phyloP scores from a whole-genome alignment of 1,140 invertebrate species.

The Leptopilina clavipes region DNA sequence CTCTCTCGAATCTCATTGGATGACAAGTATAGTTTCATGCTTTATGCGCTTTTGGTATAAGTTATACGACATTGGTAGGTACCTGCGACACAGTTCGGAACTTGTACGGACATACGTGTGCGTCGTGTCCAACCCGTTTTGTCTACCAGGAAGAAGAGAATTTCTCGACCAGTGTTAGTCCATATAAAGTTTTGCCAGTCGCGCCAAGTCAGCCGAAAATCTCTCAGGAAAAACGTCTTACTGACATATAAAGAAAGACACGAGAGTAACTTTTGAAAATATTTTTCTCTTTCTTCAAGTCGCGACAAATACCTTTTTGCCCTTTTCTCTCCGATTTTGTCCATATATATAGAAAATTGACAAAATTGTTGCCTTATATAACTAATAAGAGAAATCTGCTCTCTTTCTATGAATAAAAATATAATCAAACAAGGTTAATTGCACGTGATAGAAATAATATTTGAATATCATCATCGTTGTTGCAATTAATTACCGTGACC shows the following conservation, averaged over 20 bases:
- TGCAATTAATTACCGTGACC: too few species aligned
- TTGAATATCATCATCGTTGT: too few species aligned
- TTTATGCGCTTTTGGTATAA: conserved; percentile 47
- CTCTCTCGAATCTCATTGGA: conserved; percentile 61
- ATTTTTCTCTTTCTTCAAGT: background rate
- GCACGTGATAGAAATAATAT: too few species aligned
- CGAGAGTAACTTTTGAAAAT: background rate
- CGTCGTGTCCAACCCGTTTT: conserved; percentile 59
- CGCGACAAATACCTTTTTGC: background rate
- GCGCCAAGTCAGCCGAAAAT: conserved; percentile 19
- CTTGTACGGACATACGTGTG: conserved; percentile 54
- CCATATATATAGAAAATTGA: too few species aligned
- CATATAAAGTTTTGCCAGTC: background rate
- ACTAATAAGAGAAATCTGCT: too few species aligned
- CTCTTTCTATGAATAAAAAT: too few species aligned
- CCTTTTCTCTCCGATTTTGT: background rate
- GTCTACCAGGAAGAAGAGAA: conserved; percentile 50
- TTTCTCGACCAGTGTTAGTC: background rate
- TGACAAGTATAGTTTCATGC: conserved; percentile 62
- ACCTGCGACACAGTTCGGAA: conserved; percentile 62
- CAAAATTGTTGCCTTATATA: too few species aligned
- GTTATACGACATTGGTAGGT: conserved; percentile 38
- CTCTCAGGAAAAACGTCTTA: conserved; percentile 26
- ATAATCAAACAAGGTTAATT: too few species aligned
- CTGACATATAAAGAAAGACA: conserved; percentile 6